A percentile compares a stretch with the other conserved stretches of the same genome.
phyloP scores from a whole-genome alignment of 2,113 vertebrate genomes.

The Xenus cinereus region DNA sequence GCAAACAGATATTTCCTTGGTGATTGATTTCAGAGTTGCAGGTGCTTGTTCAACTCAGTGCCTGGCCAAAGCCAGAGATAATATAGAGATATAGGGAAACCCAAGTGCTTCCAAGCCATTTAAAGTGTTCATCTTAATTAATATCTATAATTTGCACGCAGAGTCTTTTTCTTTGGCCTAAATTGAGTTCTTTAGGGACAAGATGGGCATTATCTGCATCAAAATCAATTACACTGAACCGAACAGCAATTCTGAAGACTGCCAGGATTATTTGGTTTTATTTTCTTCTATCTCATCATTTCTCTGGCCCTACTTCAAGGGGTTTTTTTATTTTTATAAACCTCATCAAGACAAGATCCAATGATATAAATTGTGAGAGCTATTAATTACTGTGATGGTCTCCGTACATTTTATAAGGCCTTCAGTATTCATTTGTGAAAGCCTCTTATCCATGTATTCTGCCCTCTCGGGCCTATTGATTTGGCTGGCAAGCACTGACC shows the following conservation, averaged over 20 bases:
- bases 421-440: not conserved
- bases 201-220: not conserved
- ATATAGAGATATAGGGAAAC: not conserved
- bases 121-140: not conserved
- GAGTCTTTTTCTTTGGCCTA: not conserved
- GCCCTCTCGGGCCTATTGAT: not conserved
- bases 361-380: not conserved
- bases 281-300: not conserved
- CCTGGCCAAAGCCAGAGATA: not conserved
- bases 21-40: not conserved
- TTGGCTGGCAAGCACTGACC: not conserved
- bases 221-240: not conserved
- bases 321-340: not conserved
- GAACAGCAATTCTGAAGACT: not conserved
- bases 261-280: not conserved
- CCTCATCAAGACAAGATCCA: not conserved
- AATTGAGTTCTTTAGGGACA: not conserved
- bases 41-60: not conserved
- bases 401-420: not conserved
- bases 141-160: not conserved
- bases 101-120: not conserved
- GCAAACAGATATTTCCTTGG: not conserved
- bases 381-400: constrained; percentile 12
- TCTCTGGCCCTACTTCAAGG: not conserved
- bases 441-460: not conserved